A percentile compares a stretch with the other conserved stretches of the same genome.
These are phyloP conservation scores for Melanostoma scalare DNA, from an alignment of 2,888 invertebrate genomes.

Conservation along the genomic window DNA sequence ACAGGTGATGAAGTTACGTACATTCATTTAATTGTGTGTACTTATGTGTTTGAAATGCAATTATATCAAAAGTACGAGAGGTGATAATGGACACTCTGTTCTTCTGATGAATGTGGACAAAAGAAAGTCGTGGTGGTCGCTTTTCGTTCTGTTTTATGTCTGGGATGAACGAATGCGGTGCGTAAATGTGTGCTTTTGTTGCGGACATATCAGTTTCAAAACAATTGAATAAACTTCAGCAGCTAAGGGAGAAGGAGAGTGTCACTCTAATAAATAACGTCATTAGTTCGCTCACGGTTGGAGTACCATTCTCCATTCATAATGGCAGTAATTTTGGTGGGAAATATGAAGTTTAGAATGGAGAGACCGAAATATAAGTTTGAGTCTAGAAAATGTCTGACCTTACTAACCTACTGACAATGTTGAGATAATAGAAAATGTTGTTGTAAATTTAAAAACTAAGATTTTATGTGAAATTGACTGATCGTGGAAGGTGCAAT, in stretches of 20 bases:
- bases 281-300: slow-evolving; percentile 41
- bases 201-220: slow-evolving; percentile 58
- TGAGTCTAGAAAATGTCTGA: too few species aligned
- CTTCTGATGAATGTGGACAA: slow-evolving; percentile 42
- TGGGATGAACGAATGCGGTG: slow-evolving; percentile 42
- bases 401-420: too few species aligned
- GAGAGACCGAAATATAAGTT: too few species aligned
- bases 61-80: slow-evolving; percentile 61
- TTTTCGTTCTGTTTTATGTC: slow-evolving; percentile 15
- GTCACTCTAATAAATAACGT: slow-evolving; percentile 6
- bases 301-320: too few species aligned
- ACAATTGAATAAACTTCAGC: slow-evolving; percentile 60
- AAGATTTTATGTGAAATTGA: too few species aligned
- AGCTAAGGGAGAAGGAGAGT: slow-evolving; percentile 40
- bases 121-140: slow-evolving; percentile 41
- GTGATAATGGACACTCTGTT: slow-evolving; percentile 49
- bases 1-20: slow-evolving; percentile 52
- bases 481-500: too few species aligned
- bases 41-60: slow-evolving; percentile 67
- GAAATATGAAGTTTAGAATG: too few species aligned
- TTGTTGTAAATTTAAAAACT: too few species aligned
- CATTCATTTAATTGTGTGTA: slow-evolving; percentile 61
- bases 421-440: too few species aligned
- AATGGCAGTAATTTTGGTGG: too few species aligned
- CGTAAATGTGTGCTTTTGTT: slow-evolving; percentile 53